Base-by-base conservation (phyloP, 2,888 invertebrate genomes). In the Lymantria dispar region DNA sequence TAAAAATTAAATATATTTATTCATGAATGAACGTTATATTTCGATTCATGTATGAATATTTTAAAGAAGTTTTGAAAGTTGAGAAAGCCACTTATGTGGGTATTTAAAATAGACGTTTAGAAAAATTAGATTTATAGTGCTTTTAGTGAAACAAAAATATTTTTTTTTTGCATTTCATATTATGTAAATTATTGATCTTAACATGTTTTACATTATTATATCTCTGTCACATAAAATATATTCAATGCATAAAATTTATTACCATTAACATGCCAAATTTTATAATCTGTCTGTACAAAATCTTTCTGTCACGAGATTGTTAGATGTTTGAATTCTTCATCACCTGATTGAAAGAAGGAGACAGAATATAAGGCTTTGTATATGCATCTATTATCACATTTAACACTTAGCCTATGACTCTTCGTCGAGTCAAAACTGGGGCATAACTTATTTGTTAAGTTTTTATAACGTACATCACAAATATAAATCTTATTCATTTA, bases 251-350 rank as follows among this genome's bases (percentile, higher is more conserved):
- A 22, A 22, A 22, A 22, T 22, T 22, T 2, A 22, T 22, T 22
- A 22, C 3, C 22, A 22, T 22, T 22, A 22, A 22, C 22, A 22
- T 22, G 22, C 5, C 5, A 22, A 22, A 22, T 54, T 67, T 62
- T 68, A 65, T 62, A 45, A 41, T 33, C 68, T 54, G 48, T 60
- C 67, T 3, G 70, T 76, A 77, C 74, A 58, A 53, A 68, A 69
- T 76, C 77, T 79, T 79, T 78, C 76, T 76, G 72, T 64, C 65
- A 60, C 41, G 63, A 70, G 70, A 69, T 55, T 48, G 66, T 48
- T 41, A 59, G 50, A 64, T 47, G 11, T 55, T 58, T 56, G 11
- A 7, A 60, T 60, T 49, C 22, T 58, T 66, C 53, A 12, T 29
- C 47, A 43, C 8, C 7, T 3, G 0, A 49, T 50, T 11, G 49